phyloP scores from a whole-genome alignment of 37 sponge, comb jelly and placozoan genomes.

The Axinella damicornis region DNA sequence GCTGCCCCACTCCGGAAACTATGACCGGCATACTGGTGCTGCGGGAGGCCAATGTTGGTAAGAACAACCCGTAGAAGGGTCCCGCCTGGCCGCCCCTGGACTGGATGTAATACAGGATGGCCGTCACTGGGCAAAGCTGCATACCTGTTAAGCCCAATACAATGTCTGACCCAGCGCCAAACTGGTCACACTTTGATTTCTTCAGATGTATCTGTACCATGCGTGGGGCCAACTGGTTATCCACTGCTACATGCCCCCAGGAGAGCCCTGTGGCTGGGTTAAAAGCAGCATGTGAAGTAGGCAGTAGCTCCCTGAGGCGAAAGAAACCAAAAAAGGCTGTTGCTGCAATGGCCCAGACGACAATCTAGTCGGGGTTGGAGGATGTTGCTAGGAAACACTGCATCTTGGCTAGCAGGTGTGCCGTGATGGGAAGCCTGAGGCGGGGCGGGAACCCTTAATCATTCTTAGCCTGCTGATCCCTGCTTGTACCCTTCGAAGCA shows the following conservation, averaged over 20 bases:
- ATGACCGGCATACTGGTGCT: too few species aligned
- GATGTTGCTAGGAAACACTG: background rate
- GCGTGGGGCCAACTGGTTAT: too few species aligned
- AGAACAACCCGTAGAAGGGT: too few species aligned
- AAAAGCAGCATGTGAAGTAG: background rate
- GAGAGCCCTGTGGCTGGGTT: background rate
- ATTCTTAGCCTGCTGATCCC: background rate
- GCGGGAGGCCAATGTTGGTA: too few species aligned
- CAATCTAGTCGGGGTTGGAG: background rate
- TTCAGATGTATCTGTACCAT: background rate
- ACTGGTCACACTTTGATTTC: too few species aligned
- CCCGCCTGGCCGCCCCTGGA: background rate
- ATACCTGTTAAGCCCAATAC: background rate
- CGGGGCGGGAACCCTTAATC: background rate
- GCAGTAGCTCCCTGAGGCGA: background rate
- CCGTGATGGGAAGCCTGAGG: background rate
- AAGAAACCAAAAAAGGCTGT: conserved; percentile 18
- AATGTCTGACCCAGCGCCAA: background rate
- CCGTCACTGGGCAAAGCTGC: too few species aligned
- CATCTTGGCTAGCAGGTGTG: background rate
- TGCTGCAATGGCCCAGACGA: background rate
- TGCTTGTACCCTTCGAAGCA: too few species aligned
- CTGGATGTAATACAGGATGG: background rate
- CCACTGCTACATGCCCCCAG: conserved; percentile 1
- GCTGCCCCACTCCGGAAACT: too few species aligned